Conservation (phyloP, 2,113 vertebrate genomes). For the Stegastes partitus region DNA sequence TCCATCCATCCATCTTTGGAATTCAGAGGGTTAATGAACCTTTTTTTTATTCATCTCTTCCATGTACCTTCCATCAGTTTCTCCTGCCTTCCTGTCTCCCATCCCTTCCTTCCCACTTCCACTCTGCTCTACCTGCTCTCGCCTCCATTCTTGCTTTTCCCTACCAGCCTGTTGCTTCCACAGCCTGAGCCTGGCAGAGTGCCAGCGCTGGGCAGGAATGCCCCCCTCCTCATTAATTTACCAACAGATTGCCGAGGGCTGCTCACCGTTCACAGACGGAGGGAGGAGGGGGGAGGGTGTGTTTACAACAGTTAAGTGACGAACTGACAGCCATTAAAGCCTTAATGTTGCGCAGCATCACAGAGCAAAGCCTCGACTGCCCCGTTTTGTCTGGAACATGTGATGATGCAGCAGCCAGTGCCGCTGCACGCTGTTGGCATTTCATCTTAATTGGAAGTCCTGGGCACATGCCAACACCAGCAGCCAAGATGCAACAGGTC, state of each 20-base stretch:
- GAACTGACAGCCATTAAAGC: slow-evolving; percentile 81
- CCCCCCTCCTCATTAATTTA: slow-evolving; percentile 85
- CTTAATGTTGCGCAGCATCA: slow-evolving; percentile 74
- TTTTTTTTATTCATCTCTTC: too few species aligned
- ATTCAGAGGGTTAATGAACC: too few species aligned
- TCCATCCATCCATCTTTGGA: too few species aligned
- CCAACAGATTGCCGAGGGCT: slow-evolving; percentile 78
- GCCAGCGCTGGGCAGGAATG: slow-evolving; percentile 80
- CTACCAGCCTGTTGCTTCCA: slow-evolving; percentile 81
- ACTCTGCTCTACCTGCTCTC: not conserved
- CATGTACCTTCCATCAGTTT: too few species aligned
- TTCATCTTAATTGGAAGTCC: slow-evolving; percentile 72
- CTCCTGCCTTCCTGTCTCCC: not conserved
- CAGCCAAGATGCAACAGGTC: slow-evolving; percentile 87
- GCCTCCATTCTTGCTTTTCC: slow-evolving; percentile 74
- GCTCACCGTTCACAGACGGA: slow-evolving; percentile 78
- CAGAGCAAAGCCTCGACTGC: slow-evolving; percentile 49
- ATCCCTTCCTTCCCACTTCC: not conserved
- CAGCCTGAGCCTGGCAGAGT: slow-evolving; percentile 81
- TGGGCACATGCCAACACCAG: slow-evolving; percentile 81
- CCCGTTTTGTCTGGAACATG: slow-evolving; percentile 70
- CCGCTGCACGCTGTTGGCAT: slow-evolving; percentile 58
- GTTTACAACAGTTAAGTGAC: slow-evolving; percentile 80
- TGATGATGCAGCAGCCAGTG: slow-evolving; percentile 47
- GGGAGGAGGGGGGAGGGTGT: slow-evolving; percentile 51